These are phyloP conservation scores for Oncorhynchus masou DNA, from an alignment of 2,113 vertebrate genomes.

Conservation along the genomic window DNA sequence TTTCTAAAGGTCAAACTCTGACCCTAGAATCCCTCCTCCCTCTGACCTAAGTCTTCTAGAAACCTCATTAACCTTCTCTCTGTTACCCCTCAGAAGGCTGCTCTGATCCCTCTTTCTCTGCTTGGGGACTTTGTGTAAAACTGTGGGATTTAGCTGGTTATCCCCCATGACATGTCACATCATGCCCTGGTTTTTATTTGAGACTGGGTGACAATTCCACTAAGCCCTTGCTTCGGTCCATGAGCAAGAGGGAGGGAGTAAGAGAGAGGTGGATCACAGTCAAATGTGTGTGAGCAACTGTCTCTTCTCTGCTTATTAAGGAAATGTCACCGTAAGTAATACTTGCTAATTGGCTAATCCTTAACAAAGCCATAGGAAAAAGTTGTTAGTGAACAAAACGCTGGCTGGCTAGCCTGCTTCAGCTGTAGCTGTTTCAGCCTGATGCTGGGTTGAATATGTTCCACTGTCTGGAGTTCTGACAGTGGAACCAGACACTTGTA, in stretches of 20 bases:
- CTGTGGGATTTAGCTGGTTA: not conserved
- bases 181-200: not conserved
- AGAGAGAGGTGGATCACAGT: too few relatives aligned
- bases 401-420: too few relatives aligned
- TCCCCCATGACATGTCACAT: not conserved
- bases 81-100: too few relatives aligned
- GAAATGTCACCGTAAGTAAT: conserved; percentile 6
- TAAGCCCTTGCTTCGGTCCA: conserved; percentile 12
- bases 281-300: too few relatives aligned
- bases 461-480: too few relatives aligned
- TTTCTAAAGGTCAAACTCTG: too few relatives aligned
- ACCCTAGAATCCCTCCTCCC: too few relatives aligned
- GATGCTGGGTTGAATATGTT: too few relatives aligned
- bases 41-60: not conserved
- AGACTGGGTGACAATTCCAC: conserved; percentile 11
- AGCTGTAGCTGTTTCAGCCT: too few relatives aligned
- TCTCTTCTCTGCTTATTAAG: conserved; percentile 22
- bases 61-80: not conserved
- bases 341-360: conserved; percentile 33
- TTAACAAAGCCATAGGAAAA: not conserved
- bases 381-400: not conserved
- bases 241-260: too few relatives aligned
- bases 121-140: not conserved
- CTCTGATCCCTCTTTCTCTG: not conserved
- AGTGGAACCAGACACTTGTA: too few relatives aligned